Evolutionary conservation across 2,888 invertebrate genomes (phyloP).

Genomic region (Perithous albicinctus): DNA sequence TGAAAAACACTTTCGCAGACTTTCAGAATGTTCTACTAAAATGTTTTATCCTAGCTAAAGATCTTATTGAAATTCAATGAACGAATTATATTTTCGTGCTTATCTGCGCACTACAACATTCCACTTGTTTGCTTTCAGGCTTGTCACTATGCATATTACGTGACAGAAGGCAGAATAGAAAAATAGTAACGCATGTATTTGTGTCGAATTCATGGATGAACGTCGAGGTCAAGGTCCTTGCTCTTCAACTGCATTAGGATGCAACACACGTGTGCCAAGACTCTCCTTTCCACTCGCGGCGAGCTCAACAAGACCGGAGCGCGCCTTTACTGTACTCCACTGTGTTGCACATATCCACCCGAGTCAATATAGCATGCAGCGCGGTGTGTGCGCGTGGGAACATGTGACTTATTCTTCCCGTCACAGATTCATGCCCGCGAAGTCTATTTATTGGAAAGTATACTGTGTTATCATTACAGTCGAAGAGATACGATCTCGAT

Average conservation of each 20-base stretch:
- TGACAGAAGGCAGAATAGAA: too few species aligned
- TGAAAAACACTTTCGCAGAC: too few species aligned
- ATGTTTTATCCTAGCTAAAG: too few species aligned
- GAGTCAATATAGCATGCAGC: constrained; percentile 24
- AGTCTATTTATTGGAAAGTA: constrained; percentile 40
- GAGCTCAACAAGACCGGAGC: constrained; percentile 32
- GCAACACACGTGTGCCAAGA: constrained; percentile 60
- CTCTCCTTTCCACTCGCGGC: constrained; percentile 55
- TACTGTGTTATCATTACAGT: constrained; percentile 37
- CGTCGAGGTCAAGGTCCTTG: constrained; percentile 68
- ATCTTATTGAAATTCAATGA: too few species aligned
- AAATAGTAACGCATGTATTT: too few species aligned
- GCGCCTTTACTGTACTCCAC: constrained; percentile 38
- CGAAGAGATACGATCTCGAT: constrained; percentile 26
- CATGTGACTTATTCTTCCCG: constrained; percentile 57
- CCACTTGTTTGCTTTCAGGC: too few species aligned
- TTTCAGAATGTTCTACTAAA: too few species aligned
- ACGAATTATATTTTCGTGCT: too few species aligned
- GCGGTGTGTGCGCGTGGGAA: constrained; percentile 33
- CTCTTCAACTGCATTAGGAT: constrained; percentile 49
- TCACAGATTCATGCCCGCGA: constrained; percentile 20
- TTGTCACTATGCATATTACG: too few species aligned
- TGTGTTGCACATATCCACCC: constrained; percentile 20
- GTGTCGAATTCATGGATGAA: constrained; percentile 31
- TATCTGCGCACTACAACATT: too few species aligned